These are phyloP conservation scores for Lutraria lutraria DNA, from an alignment of 2,888 invertebrate genomes.

Conservation along the genomic window DNA sequence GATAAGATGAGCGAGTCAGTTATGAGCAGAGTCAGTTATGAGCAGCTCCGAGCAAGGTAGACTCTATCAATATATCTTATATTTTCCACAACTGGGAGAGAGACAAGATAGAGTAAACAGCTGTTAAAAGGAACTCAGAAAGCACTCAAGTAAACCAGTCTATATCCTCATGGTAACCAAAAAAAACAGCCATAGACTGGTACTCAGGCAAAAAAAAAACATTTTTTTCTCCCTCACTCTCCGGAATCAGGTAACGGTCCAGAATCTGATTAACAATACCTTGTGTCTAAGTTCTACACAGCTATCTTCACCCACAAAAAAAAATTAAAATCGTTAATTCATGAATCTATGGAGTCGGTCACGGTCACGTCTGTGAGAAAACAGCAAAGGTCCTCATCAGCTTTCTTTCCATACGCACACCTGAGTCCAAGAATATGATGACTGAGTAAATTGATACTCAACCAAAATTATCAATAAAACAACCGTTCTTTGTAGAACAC, in stretches of 20 bases:
- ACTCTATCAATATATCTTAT: conserved; percentile 8
- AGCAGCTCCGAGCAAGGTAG: neutral
- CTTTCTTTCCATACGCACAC: neutral
- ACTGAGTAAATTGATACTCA: neutral
- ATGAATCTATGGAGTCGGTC: neutral
- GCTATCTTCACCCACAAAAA: neutral
- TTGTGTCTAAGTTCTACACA: neutral
- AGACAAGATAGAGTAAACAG: conserved; percentile 51
- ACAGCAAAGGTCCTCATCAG: neutral
- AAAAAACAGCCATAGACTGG: neutral
- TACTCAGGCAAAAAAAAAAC: conserved; percentile 3
- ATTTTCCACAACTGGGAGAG: conserved; percentile 15
- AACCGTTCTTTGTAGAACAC: neutral
- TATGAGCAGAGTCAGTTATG: neutral
- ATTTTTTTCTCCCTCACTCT: neutral
- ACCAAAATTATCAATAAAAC: neutral
- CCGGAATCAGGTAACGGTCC: conserved; percentile 22
- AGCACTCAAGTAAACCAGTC: neutral
- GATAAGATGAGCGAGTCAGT: neutral
- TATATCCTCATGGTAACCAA: neutral
- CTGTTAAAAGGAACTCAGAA: conserved; percentile 38
- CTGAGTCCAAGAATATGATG: neutral
- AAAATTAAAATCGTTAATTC: neutral
- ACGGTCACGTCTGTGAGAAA: neutral
- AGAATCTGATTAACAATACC: conserved; percentile 6